A percentile compares a stretch with the other conserved stretches of the same genome.
phyloP scores from a whole-genome alignment of 2,797 vertebrate species.

The Jordanella pulchra region DNA sequence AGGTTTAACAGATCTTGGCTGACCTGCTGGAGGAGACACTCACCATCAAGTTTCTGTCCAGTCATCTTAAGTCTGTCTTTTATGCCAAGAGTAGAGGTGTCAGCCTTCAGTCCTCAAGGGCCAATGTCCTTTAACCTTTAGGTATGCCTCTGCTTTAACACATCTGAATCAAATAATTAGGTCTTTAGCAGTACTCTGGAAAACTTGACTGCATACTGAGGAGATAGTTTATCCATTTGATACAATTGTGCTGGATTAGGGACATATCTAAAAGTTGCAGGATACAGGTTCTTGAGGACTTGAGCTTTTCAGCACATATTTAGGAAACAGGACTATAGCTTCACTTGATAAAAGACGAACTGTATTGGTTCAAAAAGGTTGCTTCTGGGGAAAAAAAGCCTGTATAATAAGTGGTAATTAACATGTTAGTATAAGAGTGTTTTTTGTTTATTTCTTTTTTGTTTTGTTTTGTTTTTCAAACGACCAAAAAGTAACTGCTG shows the following conservation, averaged over 20 bases:
- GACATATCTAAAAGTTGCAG: too few species aligned
- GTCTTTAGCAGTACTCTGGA: too few species aligned
- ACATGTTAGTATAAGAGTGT: not conserved
- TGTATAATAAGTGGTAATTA: not conserved
- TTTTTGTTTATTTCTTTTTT: not conserved
- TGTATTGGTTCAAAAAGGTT: not conserved
- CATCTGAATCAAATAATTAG: too few species aligned
- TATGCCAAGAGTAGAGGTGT: conserved; percentile 28
- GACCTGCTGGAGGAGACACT: conserved; percentile 28
- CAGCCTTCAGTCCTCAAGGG: too few species aligned
- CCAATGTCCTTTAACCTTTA: too few species aligned
- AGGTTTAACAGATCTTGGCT: conserved; percentile 20
- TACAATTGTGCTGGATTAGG: too few species aligned
- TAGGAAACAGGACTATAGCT: conserved; percentile 17
- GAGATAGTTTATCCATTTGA: too few species aligned
- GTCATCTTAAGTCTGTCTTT: conserved; percentile 22
- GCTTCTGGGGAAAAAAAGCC: not conserved
- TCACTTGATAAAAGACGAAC: conserved; percentile 5
- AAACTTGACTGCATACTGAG: too few species aligned
- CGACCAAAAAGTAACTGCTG: too few species aligned
- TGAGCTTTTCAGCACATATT: not conserved
- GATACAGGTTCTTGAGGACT: too few species aligned
- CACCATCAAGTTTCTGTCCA: conserved; percentile 13
- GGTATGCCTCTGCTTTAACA: too few species aligned
- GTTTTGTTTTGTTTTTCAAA: too few species aligned